A percentile compares a stretch with the other conserved stretches of the same genome.
Evolutionary conservation across 30 jellyfish, hydroid and myxozoan species (phyloP).

Genomic region (Pseudorhiza aurosa): DNA sequence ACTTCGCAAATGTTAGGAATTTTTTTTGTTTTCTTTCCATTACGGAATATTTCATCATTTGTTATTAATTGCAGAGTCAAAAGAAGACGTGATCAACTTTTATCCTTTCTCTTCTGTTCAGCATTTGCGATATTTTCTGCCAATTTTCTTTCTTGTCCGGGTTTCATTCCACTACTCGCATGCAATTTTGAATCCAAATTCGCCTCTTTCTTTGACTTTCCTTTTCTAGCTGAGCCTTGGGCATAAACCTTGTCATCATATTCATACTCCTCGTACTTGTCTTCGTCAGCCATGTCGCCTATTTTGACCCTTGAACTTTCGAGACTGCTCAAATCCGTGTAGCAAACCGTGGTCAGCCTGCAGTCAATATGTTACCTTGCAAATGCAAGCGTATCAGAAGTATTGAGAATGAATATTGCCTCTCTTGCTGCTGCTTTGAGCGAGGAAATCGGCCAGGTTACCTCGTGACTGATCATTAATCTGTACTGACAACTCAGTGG

Average conservation of each 20-base stretch:
- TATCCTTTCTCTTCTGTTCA: slow-evolving; percentile 90
- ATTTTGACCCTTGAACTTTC: slow-evolving; percentile 25
- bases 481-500: too few species aligned
- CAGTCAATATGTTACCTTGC: too few species aligned
- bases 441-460: too few species aligned
- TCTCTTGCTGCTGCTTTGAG: too few species aligned
- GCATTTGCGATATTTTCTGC: slow-evolving; percentile 89
- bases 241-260: slow-evolving; percentile 89
- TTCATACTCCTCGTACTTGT: slow-evolving; percentile 85
- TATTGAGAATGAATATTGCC: too few species aligned
- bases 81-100: slow-evolving; percentile 41
- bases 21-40: too few species aligned
- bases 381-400: too few species aligned
- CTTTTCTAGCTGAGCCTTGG: slow-evolving; percentile 84
- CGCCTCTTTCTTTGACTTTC: slow-evolving; percentile 95
- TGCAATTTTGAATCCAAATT: slow-evolving; percentile 69
- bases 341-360: neutral
- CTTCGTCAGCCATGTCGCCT: slow-evolving; percentile 62
- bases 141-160: slow-evolving; percentile 93
- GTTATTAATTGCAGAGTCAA: too few species aligned
- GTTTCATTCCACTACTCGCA: slow-evolving; percentile 79
- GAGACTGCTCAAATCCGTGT: too few species aligned
- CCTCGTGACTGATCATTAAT: too few species aligned
- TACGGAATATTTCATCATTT: too few species aligned
- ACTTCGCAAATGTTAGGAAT: too few species aligned